A percentile compares a stretch with the other conserved stretches of the same genome.
Conservation (phyloP, 2,113 vertebrate species). For the Scortum barcoo region DNA sequence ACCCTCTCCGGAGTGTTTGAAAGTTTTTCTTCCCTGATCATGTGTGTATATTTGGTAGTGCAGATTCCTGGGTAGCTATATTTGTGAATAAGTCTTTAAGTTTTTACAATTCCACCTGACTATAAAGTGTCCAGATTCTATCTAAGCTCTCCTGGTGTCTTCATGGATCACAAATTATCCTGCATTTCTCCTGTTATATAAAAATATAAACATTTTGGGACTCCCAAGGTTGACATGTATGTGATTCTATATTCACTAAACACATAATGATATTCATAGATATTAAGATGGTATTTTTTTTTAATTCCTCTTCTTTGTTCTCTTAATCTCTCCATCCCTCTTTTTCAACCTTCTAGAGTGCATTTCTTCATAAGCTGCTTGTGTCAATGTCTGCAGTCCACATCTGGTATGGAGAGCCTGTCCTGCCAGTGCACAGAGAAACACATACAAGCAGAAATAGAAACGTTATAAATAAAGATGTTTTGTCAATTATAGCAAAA, state of each 20-base stretch:
- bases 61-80: constrained; percentile 1
- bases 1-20: constrained; percentile 8
- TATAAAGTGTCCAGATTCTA: neutral
- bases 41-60: constrained; percentile 9
- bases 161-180: neutral
- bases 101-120: no score
- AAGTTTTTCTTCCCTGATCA: neutral
- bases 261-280: neutral
- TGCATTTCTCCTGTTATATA: neutral
- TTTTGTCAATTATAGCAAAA: neutral
- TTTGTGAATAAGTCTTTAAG: neutral
- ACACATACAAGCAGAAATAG: neutral
- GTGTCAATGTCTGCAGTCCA: neutral
- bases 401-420: neutral
- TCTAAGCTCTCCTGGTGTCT: neutral
- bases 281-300: neutral
- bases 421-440: neutral
- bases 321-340: neutral
- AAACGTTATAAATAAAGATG: neutral
- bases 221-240: neutral
- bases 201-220: neutral
- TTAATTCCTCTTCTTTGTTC: neutral
- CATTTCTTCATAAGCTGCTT: neutral
- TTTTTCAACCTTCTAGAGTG: neutral
- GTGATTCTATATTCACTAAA: neutral